Evolutionary conservation across 2,797 vertebrate genomes (phyloP).

Genomic region (Danio jaintianensis): DNA sequence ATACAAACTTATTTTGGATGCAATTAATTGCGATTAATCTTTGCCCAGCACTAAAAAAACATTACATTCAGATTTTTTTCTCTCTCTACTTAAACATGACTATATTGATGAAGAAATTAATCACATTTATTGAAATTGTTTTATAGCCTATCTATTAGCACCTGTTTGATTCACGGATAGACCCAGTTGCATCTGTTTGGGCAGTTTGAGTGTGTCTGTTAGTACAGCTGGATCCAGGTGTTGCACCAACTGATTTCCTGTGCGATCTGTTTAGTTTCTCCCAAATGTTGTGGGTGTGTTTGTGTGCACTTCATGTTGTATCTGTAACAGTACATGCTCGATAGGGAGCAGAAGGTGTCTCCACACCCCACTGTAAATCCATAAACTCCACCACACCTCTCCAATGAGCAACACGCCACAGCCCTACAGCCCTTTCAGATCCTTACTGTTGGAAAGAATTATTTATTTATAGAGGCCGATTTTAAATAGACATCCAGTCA

Average conservation of each 20-base stretch:
- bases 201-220: slow-evolving; percentile 25
- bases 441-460: slow-evolving; percentile 18
- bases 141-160: not conserved
- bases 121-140: not conserved
- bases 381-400: slow-evolving; percentile 45
- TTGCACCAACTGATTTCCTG: slow-evolving; percentile 6
- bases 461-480: slow-evolving; percentile 37
- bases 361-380: slow-evolving; percentile 51
- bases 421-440: not conserved
- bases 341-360: slow-evolving; percentile 37
- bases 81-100: not conserved
- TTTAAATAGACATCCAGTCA: slow-evolving; percentile 37
- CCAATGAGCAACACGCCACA: slow-evolving; percentile 17
- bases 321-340: slow-evolving; percentile 30
- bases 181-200: not conserved
- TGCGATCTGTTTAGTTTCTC: slow-evolving; percentile 12
- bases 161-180: not conserved
- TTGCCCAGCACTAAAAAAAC: too few species aligned
- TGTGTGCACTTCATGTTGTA: slow-evolving; percentile 37
- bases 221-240: slow-evolving; percentile 43
- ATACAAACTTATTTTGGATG: too few species aligned
- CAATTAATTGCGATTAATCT: too few species aligned
- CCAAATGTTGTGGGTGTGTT: slow-evolving; percentile 39
- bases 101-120: not conserved
- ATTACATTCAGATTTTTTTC: not conserved